Percentiles rank a stretch among this genome's conserved stretches.
These are phyloP conservation scores for Calameuta filiformis DNA, from an alignment of 2,888 invertebrate species.

Conservation along the genomic window DNA sequence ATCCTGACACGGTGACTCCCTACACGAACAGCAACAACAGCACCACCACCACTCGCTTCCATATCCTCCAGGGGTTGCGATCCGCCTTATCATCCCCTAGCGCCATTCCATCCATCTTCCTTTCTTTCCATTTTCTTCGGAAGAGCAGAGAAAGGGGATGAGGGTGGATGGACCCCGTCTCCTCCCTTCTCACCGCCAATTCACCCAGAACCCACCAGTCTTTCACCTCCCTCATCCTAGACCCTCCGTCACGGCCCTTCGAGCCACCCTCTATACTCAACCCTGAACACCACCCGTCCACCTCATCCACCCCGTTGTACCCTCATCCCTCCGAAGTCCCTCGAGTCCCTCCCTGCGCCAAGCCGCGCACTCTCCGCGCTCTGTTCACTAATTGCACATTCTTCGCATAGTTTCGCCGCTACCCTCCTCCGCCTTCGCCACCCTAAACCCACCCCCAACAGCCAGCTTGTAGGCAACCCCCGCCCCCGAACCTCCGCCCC, in stretches of 20 bases:
- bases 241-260: conserved; percentile 1
- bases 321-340: conserved; percentile 66
- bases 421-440: conserved; percentile 70
- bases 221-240: background rate
- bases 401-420: conserved; percentile 93
- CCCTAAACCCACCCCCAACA: conserved; percentile 40
- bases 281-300: conserved; percentile 17
- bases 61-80: conserved; percentile 17
- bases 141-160: background rate
- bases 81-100: conserved; percentile 40
- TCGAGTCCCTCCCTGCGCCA: conserved; percentile 69
- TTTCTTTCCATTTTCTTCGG: conserved; percentile 61
- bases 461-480: conserved; percentile 35
- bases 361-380: conserved; percentile 71
- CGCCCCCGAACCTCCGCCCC: conserved; percentile 28
- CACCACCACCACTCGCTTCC: conserved; percentile 22
- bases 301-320: conserved; percentile 25
- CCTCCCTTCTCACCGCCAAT: conserved; percentile 27
- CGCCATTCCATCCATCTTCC: conserved; percentile 63
- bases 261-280: conserved; percentile 2
- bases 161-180: conserved; percentile 11
- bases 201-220: conserved; percentile 8
- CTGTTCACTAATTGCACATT: conserved; percentile 95
- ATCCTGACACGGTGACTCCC: conserved; percentile 55
- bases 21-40: conserved; percentile 25